These are phyloP conservation scores for Fregetta grallaria DNA, from an alignment of 2,113 vertebrate genomes.

Conservation along the genomic window DNA sequence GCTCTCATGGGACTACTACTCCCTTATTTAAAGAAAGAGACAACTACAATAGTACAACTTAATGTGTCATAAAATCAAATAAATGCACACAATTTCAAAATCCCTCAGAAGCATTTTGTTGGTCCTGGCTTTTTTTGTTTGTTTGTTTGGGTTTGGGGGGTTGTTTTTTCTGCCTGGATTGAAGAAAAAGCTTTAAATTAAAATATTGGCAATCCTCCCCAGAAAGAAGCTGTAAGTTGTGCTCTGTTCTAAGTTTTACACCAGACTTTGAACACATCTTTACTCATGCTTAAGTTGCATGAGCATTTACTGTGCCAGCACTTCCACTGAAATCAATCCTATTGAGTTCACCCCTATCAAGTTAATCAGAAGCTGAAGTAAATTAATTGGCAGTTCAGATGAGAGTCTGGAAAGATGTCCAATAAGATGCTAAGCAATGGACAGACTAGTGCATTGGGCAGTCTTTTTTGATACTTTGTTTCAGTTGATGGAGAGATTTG, in stretches of 20 bases:
- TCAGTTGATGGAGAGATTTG: not conserved
- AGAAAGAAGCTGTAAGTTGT: not conserved
- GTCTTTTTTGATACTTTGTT: not conserved
- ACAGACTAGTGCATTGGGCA: not conserved
- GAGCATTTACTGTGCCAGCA: not conserved
- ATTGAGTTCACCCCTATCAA: not conserved
- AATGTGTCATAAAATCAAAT: not conserved
- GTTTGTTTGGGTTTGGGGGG: not conserved
- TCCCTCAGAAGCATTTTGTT: not conserved
- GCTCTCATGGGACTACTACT: fast-evolving
- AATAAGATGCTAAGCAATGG: not conserved
- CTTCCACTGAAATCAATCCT: not conserved
- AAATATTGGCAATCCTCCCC: not conserved
- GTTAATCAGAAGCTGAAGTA: not conserved
- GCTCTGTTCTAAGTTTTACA: not conserved
- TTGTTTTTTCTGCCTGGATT: not conserved
- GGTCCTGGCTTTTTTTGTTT: not conserved
- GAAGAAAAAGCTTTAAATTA: not conserved
- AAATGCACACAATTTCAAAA: not conserved
- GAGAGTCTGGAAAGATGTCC: not conserved
- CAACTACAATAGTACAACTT: not conserved
- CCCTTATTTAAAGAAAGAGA: not conserved
- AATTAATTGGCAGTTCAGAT: not conserved
- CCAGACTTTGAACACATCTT: not conserved
- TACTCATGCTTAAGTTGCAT: not conserved